These are phyloP conservation scores for Actenoides hombroni DNA, from an alignment of 2,113 vertebrate genomes.

Conservation along the genomic window DNA sequence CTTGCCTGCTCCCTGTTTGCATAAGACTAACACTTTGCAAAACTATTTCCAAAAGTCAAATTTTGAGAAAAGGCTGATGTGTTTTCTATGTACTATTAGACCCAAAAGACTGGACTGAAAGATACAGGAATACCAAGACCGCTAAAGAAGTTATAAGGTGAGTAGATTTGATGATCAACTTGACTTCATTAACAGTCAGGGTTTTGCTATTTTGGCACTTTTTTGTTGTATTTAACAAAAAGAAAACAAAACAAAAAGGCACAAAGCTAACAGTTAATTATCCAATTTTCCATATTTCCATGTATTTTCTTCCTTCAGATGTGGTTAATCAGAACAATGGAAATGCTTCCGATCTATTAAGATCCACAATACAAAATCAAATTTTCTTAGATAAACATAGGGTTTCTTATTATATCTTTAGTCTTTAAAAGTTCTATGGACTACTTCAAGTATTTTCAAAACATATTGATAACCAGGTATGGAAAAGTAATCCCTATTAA, in stretches of 20 bases:
- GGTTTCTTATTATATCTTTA: accelerated
- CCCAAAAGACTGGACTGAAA: background rate
- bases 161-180: background rate
- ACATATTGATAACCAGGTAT: background rate
- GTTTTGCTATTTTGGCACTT: background rate
- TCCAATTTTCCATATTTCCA: background rate
- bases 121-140: background rate
- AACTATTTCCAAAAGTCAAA: background rate
- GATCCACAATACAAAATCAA: background rate
- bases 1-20: background rate
- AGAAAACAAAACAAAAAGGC: background rate
- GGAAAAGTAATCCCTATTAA: background rate
- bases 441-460: background rate
- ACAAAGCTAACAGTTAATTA: background rate
- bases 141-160: background rate
- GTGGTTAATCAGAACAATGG: background rate
- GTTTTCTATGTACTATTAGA: background rate
- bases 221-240: background rate
- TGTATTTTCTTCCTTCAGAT: background rate
- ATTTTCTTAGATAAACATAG: background rate
- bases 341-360: background rate
- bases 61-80: background rate
- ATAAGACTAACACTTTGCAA: background rate
- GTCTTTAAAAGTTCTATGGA: background rate
- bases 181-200: background rate